Base-by-base conservation (phyloP, 2,797 vertebrate species). In the Chrosomus eos region DNA sequence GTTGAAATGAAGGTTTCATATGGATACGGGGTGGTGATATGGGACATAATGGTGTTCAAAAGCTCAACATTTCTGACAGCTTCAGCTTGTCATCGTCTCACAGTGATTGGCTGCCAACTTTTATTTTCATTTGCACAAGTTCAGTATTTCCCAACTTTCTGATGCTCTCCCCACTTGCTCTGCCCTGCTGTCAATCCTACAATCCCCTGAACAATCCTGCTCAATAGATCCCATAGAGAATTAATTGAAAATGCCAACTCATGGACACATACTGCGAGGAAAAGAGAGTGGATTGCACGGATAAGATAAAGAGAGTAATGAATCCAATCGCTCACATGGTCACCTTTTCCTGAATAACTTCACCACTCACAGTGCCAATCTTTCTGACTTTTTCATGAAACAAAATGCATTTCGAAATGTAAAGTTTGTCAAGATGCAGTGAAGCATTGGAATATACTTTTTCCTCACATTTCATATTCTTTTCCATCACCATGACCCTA, bases 1-100 rank as follows among this genome's bases (percentile, higher is more conserved):
- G 83, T 80, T 33, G 71, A 68, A 71, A 78, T 81, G 26, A 87
- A 83, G 4, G 33, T 26, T 26, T 53, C 36, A 80, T 38, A 8
- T 16, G 28, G 5, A 36, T 51, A n/a, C 31, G 60, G 70, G 83
- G 16, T 53, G 28, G 19, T 38, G 71, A 68, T 76, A 81, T 81
- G 28, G 33, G 28, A 18, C 6, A 64, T 18, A 31, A 31, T 26
- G 62, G 14, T 64, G 28, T 64, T 64, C 19, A 33, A n/a, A 75
- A 53, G 19, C 13, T 11, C 11, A 36, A 58, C 13, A 76, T 18
- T 26, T 58, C 71, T 21, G 23, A 58, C 21, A 36, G 21, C 19
- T 55, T 36, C 1, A 55, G 51, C 51, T 36, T 36, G 21, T n/a
- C 7, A 8, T 33, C 3, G 1, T 31, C 19, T 33, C 28, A 23